Evolutionary conservation across 2,113 vertebrate species (phyloP), one percentile per base, ranked within the genome.

Genomic region (Nyctereutes procyonoides): DNA sequence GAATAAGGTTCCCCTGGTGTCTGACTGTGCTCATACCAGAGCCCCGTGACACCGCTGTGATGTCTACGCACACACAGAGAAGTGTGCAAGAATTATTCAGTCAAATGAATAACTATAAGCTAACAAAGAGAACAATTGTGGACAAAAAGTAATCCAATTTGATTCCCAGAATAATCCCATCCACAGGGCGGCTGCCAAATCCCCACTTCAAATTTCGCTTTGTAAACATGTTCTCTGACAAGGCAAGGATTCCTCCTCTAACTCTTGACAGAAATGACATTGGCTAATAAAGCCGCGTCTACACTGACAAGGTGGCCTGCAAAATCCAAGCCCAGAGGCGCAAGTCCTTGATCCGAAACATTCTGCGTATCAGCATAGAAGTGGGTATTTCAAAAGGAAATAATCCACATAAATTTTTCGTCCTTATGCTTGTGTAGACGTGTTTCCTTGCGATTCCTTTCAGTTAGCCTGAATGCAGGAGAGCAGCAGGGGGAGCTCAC

Each of bases 401-500:
- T 43, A 79, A 88, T 43, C 24, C 77, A 56, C 69, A 32, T 71
- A 8, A 24, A 38, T 96, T 85, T 3, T 58, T 88, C 86, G 74
- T 67, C 55, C 51, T 85, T 24, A 4, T 3, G n/a, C 24, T 60
- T 24, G 65, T 53, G 56, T 71, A 92, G 90, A 53, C 15, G 0
- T 12, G 55, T 24, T 95, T 69, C 76, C 90, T 62, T 17, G 48
- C 51, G 48, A 58, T 20, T 62, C 76, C 76, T 85, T 87, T 32
- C 93, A 55, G 90, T 76, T 32, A n/a, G 98, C 93, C 97, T 97
- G 96, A 88, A 95, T 35, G 43, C 90, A 26, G 96, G 19, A 69
- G 89, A 97, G 98, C 98, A 98, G 97, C 98, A 99, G 98, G 98
- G 98, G 98, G 98, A 98, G 98, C 98, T 98, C 98, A 98, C 98